A percentile compares a stretch with the other conserved stretches of the same genome.
phyloP scores from a whole-genome alignment of 2,888 invertebrate species.

The Chrysina gloriosa region DNA sequence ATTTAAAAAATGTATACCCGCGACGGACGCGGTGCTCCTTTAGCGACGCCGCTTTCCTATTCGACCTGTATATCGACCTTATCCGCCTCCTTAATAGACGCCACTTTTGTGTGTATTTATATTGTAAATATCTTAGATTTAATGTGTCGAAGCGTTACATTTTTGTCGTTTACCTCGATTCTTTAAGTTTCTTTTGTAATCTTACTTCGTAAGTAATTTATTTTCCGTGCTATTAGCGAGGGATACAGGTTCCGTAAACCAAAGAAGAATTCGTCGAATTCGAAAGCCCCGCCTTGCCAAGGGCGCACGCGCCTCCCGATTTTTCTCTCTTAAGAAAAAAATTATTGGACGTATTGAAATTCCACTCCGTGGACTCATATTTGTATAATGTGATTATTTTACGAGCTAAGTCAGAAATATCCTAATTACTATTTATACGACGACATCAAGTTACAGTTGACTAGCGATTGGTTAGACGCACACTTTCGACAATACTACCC shows the following conservation, averaged over 20 bases:
- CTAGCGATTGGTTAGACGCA: neutral
- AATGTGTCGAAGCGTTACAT: too few relatives aligned
- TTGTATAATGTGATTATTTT: slow-evolving; percentile 51
- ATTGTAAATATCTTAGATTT: slow-evolving; percentile 56
- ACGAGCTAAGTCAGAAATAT: slow-evolving; percentile 54
- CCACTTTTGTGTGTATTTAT: slow-evolving; percentile 52
- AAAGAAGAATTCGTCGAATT: slow-evolving; percentile 60
- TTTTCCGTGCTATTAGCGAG: slow-evolving; percentile 50
- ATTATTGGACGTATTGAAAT: slow-evolving; percentile 41
- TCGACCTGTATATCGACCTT: slow-evolving; percentile 54
- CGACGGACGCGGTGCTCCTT: slow-evolving; percentile 40
- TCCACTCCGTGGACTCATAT: slow-evolving; percentile 34
- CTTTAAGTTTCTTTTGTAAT: slow-evolving; percentile 42
- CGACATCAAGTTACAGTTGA: slow-evolving; percentile 30
- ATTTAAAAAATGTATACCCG: slow-evolving; percentile 26
- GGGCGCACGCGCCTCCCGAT: slow-evolving; percentile 10
- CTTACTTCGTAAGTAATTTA: neutral
- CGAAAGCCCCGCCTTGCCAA: slow-evolving; percentile 53
- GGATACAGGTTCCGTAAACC: slow-evolving; percentile 60
- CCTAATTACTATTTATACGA: slow-evolving; percentile 34
- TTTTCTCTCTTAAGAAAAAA: slow-evolving; percentile 53
- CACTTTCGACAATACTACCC: slow-evolving; percentile 15
- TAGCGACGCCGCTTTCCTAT: slow-evolving; percentile 49
- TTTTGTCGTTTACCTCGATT: neutral
- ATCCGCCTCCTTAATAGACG: slow-evolving; percentile 52